A percentile compares a stretch with the other conserved stretches of the same genome.
Evolutionary conservation across 2,888 invertebrate genomes (phyloP).

Genomic region (Yponomeuta sedellus): DNA sequence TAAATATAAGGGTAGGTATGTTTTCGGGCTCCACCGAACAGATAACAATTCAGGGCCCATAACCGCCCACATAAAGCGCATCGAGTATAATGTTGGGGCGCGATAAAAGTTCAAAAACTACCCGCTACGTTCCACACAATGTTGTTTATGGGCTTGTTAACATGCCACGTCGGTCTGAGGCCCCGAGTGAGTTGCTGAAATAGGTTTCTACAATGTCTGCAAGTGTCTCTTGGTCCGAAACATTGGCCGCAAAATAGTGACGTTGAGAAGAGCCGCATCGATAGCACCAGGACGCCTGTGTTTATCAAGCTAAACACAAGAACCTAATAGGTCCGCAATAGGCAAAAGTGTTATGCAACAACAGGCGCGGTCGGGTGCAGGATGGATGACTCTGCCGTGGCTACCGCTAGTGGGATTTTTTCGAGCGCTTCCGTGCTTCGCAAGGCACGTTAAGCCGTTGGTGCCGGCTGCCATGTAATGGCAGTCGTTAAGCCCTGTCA

Average conservation of each 20-base stretch:
- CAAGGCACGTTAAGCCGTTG: too few species aligned
- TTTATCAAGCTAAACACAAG: too few species aligned
- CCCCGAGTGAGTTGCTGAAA: conserved; percentile 5
- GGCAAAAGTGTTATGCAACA: too few species aligned
- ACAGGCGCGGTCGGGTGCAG: too few species aligned
- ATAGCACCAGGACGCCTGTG: too few species aligned
- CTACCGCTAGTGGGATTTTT: too few species aligned
- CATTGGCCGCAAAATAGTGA: conserved; percentile 1
- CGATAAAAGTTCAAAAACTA: not conserved
- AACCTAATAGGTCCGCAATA: too few species aligned
- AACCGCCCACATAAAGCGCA: not conserved
- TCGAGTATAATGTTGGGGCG: not conserved
- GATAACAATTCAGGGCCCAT: not conserved
- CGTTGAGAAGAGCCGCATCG: not conserved
- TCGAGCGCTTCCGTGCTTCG: too few species aligned
- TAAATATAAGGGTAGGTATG: too few species aligned
- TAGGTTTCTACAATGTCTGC: not conserved
- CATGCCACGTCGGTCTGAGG: not conserved
- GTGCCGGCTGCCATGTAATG: too few species aligned
- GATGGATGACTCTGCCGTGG: too few species aligned
- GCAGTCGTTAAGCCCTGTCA: too few species aligned
- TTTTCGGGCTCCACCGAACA: not conserved
- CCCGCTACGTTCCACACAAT: not conserved
- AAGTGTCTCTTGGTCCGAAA: not conserved
- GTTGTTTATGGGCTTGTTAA: conserved; percentile 8